Conservation (phyloP, 1,140 invertebrate species). For the Anastrepha ludens region DNA sequence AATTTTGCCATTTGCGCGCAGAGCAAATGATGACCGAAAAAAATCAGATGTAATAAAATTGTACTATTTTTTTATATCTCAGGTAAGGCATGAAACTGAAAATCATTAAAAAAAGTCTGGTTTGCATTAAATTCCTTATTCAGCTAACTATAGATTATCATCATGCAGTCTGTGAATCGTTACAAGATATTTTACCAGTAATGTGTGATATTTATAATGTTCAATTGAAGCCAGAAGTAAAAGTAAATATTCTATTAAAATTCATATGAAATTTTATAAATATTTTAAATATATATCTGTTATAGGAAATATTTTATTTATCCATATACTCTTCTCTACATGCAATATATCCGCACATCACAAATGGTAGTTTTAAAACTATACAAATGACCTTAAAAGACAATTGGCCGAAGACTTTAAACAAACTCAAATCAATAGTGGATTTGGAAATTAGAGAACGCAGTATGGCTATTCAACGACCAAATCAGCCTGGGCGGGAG, state of each 20-base stretch:
- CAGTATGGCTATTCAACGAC: constrained; percentile 56
- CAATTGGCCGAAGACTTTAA: constrained; percentile 63
- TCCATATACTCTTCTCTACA: constrained; percentile 61
- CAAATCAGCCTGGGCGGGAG: constrained; percentile 57
- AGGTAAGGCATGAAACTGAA: constrained; percentile 41
- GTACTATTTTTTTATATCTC: constrained; percentile 55
- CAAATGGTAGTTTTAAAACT: constrained; percentile 60
- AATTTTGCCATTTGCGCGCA: constrained; percentile 52
- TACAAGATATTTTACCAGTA: constrained; percentile 65
- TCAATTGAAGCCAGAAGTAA: constrained; percentile 54
- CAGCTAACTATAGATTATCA: constrained; percentile 69
- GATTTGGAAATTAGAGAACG: constrained; percentile 64
- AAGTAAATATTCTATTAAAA: constrained; percentile 59
- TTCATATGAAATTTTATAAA: neutral
- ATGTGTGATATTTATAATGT: constrained; percentile 62
- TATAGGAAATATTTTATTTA: constrained; percentile 63
- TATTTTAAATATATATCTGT: constrained; percentile 56
- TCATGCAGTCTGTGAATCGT: constrained; percentile 62
- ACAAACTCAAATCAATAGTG: constrained; percentile 63
- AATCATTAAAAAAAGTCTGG: neutral
- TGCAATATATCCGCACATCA: constrained; percentile 63
- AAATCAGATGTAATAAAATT: constrained; percentile 57
- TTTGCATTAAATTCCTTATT: neutral
- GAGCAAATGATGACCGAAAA: constrained; percentile 53
- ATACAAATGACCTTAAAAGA: constrained; percentile 61